Evolutionary conservation across 2,888 invertebrate species (phyloP), one percentile per base, ranked within the genome.

Genomic region (Stenchaetothrips biformis): DNA sequence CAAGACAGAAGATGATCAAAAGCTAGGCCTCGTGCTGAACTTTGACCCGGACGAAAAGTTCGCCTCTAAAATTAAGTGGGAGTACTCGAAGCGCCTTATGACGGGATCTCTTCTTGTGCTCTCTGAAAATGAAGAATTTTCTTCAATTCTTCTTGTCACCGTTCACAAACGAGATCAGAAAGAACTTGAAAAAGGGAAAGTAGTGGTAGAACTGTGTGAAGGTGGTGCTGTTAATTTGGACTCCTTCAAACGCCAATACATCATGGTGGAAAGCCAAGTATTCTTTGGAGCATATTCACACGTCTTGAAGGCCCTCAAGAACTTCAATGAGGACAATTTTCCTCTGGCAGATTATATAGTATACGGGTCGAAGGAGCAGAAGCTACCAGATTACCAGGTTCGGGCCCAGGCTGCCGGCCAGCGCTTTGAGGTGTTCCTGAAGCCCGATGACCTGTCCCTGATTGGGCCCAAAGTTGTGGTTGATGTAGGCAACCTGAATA

Each of bases 221-320:
- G 86, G 86, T 74, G 84, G 84, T 62, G 86, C 87, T 80, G 84
- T 86, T 48, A 84, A 85, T 2, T 83, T 84, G 37, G 85, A 87
- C 78, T 86, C 87, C 80, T 83, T 84, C 47, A 85, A 86, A 0
- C 85, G 87, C 81, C 82, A 86, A 0, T 90, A 90, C 82, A 84
- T 90, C 0, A 93, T 95, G 93, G 89, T 93, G 2, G 94, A 95
- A 85, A 92, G 93, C 80, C 91, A 91, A 79, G 91, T 93, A 0
- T 96, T 92, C 86, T 95, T 95, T 85, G 95, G 95, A 84, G 94
- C 95, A 0, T 95, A 95, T 85, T 89, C 92, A 82, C 91, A 92
- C 84, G 93, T 94, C 0, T 87, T 94, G 80, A 89, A 89, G 83
- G 93, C 92, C 18, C 85, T 96, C 47, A 90, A 93, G 84, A 86